phyloP scores from a whole-genome alignment of 2,113 vertebrate genomes.

The Cettia cetti region DNA sequence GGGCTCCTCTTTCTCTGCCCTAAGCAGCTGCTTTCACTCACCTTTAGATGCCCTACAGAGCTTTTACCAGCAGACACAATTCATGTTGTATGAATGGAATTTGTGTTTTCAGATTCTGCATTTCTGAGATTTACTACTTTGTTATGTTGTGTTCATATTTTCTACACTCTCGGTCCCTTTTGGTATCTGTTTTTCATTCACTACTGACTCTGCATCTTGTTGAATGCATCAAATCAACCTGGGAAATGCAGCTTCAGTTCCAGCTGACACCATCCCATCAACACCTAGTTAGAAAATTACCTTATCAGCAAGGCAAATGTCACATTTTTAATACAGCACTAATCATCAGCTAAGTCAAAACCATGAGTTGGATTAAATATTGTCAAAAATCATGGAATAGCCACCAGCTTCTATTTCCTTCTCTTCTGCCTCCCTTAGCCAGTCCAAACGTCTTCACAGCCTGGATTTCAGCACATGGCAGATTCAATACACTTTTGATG shows the following conservation, averaged over 20 bases:
- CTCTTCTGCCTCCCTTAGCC: neutral
- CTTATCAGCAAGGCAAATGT: neutral
- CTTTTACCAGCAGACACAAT: neutral
- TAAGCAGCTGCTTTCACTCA: neutral
- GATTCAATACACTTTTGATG: slow-evolving; percentile 35
- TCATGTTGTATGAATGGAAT: neutral
- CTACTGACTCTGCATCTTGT: neutral
- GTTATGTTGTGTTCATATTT: neutral
- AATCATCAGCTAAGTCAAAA: neutral
- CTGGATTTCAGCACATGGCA: slow-evolving; percentile 42
- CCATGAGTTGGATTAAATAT: neutral
- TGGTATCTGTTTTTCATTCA: neutral
- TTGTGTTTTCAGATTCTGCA: neutral
- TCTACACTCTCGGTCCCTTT: neutral
- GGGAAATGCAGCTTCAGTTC: neutral
- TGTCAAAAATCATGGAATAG: neutral
- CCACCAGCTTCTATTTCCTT: neutral
- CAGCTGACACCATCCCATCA: neutral
- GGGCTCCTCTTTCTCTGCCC: neutral
- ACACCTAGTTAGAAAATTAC: slow-evolving; percentile 7
- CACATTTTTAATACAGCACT: neutral
- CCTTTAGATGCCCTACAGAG: neutral
- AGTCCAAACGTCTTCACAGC: neutral
- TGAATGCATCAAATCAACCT: neutral
- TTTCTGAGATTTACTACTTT: neutral